These are phyloP conservation scores for Heterochromis multidens DNA, from an alignment of 2,113 vertebrate genomes.

Conservation along the genomic window DNA sequence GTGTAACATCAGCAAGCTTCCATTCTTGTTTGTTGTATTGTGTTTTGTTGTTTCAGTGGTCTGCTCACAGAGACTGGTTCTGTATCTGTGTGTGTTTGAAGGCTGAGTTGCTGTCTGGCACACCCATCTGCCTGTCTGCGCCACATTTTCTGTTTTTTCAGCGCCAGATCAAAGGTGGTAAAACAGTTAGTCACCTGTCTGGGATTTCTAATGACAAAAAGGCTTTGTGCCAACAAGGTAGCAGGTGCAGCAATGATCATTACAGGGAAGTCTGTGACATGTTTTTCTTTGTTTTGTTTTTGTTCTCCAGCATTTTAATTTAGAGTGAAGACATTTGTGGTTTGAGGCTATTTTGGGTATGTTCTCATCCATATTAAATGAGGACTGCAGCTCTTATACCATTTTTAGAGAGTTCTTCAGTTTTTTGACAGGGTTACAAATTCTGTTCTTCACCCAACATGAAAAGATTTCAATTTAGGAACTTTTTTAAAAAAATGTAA, in stretches of 20 bases:
- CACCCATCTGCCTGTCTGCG: conserved; percentile 10
- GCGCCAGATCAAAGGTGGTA: background rate
- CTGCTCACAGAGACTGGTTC: conserved; percentile 7
- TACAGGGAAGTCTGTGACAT: background rate
- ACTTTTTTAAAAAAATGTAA: background rate
- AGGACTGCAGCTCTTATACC: background rate
- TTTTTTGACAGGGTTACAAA: no score
- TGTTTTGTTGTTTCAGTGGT: background rate
- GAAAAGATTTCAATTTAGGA: background rate
- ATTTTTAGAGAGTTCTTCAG: no score
- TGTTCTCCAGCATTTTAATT: background rate
- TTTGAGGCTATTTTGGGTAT: background rate
- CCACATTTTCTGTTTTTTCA: background rate
- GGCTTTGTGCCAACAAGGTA: background rate
- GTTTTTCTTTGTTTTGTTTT: conserved; percentile 6
- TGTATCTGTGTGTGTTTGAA: background rate
- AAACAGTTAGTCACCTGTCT: conserved; percentile 49
- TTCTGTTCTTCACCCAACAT: background rate
- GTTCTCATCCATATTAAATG: background rate
- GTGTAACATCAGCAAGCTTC: background rate
- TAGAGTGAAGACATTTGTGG: background rate
- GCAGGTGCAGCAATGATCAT: conserved; percentile 2
- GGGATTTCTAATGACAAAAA: background rate
- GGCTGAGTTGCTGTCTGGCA: conserved; percentile 2
- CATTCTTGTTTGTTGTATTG: background rate